Evolutionary conservation across 2,113 vertebrate species (phyloP), one percentile per base, ranked within the genome.

Genomic region (Ceuthmochares aereus): DNA sequence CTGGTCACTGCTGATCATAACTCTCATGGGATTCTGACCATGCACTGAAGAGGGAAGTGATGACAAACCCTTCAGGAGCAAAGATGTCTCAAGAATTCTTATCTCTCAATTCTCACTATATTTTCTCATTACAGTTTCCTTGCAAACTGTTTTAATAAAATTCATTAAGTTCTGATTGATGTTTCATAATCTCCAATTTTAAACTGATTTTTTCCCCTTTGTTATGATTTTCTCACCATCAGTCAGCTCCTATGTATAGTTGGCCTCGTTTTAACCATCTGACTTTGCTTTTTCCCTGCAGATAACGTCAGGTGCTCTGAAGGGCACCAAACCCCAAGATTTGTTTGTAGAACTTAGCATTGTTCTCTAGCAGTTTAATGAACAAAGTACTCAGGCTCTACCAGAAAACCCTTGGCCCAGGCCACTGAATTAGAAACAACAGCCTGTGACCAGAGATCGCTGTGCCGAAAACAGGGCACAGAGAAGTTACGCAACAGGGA

Each of bases 401-500:
- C 11, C 34, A 80, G 23, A 60, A 47, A 45, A 7, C 23, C 43
- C 63, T 54, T 67, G 26, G 70, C 14, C 10, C 21, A 42, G 18
- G 34, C 37, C n/a, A 32, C 1, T 1, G 54, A 52, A 59, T 70
- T 69, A 59, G 37, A 70, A 74, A 9, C 8, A 58, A 26, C 5
- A 13, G 56, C 30, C 45, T 32, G 52, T 73, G 81, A 63, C 51
- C 86, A 93, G 60, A 54, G 58, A 78, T 72, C 62, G 16, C 18
- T 74, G 7, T 3, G 12, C 77, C 78, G 73, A 58, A 97, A 96
- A 58, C 56, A 68, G 62, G n/a, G 62, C 73, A 93, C 23, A 47
- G 80, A 95, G 87, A 97, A 93, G 68, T 90, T 81, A 26, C 82
- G 89, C 76, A 96, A 89, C 21, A 63, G 34, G 51, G 69, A 92